A percentile compares a stretch with the other conserved stretches of the same genome.
These are phyloP conservation scores for Sphecodes monilicornis DNA, from an alignment of 2,888 invertebrate species.

Conservation along the genomic window DNA sequence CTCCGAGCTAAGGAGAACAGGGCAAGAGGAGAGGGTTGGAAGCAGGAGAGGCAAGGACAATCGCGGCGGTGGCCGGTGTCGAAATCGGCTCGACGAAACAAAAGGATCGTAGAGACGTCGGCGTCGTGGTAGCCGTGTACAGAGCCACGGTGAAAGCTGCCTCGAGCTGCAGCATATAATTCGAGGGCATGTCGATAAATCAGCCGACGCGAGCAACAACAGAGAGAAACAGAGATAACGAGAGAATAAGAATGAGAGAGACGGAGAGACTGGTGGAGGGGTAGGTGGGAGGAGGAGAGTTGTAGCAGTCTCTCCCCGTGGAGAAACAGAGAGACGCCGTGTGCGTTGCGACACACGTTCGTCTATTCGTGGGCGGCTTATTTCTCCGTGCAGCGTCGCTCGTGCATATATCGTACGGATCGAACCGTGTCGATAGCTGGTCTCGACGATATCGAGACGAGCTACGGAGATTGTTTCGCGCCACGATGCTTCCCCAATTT, in stretches of 20 bases:
- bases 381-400: slow-evolving; percentile 15
- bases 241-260: slow-evolving; percentile 3
- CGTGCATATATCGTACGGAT: slow-evolving; percentile 61
- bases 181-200: slow-evolving; percentile 74
- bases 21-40: background rate
- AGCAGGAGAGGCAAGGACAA: slow-evolving; percentile 54
- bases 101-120: slow-evolving; percentile 58
- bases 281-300: slow-evolving; percentile 10
- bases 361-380: slow-evolving; percentile 66
- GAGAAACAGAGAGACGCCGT: slow-evolving; percentile 28
- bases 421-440: slow-evolving; percentile 51
- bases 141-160: slow-evolving; percentile 64
- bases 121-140: slow-evolving; percentile 32
- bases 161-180: slow-evolving; percentile 64
- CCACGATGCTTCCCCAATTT: background rate
- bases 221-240: slow-evolving; percentile 8
- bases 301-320: background rate
- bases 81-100: slow-evolving; percentile 62
- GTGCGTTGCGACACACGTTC: slow-evolving; percentile 65
- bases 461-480: background rate
- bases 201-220: slow-evolving; percentile 45
- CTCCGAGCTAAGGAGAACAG: background rate
- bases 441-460: slow-evolving; percentile 26
- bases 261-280: slow-evolving; percentile 22
- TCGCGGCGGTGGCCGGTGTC: slow-evolving; percentile 57